A percentile compares a stretch with the other conserved stretches of the same genome.
phyloP scores from a whole-genome alignment of 2,797 vertebrate species.

The Champsocephalus esox region DNA sequence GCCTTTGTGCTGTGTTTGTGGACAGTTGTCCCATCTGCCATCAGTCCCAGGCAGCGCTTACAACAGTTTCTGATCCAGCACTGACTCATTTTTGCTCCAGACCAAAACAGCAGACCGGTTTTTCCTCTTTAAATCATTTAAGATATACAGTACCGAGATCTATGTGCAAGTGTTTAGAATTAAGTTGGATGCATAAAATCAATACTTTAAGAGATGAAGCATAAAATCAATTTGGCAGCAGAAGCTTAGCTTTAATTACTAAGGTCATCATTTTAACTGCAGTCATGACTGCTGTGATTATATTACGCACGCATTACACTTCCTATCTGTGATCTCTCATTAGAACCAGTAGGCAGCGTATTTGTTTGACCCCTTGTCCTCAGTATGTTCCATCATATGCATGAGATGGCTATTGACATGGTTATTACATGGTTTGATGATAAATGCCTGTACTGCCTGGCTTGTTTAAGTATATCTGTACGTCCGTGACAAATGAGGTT shows the following conservation, averaged over 20 bases:
- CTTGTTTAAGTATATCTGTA: conserved; percentile 36
- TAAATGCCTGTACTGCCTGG: conserved; percentile 35
- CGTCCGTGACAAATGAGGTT: conserved; percentile 46
- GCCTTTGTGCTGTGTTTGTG: conserved; percentile 37
- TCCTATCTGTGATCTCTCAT: background rate
- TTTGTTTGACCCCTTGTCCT: conserved; percentile 36
- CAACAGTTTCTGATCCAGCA: conserved; percentile 4
- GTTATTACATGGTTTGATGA: conserved; percentile 52
- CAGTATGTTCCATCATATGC: conserved; percentile 33
- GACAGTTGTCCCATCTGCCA: conserved; percentile 29
- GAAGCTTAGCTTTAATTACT: background rate
- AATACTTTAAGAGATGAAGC: conserved; percentile 3
- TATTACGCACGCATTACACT: background rate
- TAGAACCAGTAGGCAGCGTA: background rate
- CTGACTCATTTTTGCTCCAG: conserved; percentile 27
- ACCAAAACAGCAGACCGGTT: background rate
- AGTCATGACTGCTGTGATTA: background rate
- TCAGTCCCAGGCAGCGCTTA: conserved; percentile 15
- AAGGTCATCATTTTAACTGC: background rate
- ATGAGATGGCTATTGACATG: conserved; percentile 32
- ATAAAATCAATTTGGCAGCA: background rate
- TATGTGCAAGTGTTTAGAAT: background rate
- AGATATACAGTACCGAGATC: background rate
- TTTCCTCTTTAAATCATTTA: background rate
- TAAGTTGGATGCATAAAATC: background rate